Percentiles rank a stretch among this genome's conserved stretches.
These are phyloP conservation scores for Sandelia bainsii DNA, from an alignment of 2,797 vertebrate species.

Conservation along the genomic window DNA sequence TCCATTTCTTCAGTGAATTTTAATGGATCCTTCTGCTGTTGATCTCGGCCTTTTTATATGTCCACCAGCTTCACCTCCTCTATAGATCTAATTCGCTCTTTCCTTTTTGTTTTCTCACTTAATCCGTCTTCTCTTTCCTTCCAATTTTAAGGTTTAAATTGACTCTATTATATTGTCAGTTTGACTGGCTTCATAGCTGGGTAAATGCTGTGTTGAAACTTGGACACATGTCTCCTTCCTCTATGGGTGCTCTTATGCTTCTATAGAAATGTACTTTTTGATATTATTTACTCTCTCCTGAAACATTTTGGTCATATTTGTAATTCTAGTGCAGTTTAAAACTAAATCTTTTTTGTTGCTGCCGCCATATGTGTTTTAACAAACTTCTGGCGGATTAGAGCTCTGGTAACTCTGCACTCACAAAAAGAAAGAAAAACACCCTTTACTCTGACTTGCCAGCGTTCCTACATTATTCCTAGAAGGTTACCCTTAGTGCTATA, in stretches of 20 bases:
- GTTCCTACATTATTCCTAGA: not conserved
- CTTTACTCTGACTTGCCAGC: not conserved
- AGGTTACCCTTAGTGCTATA: not conserved
- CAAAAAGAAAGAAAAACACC: not conserved
- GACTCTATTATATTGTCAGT: not conserved
- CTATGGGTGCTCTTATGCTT: not conserved
- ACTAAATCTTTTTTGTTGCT: too few relatives aligned
- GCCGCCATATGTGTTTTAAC: not conserved
- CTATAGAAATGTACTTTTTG: not conserved
- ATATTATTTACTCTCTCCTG: not conserved
- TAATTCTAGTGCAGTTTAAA: not conserved
- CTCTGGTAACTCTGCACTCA: not conserved
- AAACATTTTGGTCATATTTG: not conserved
- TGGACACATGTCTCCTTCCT: not conserved
- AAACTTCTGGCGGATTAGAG: not conserved
- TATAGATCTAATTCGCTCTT: not conserved
- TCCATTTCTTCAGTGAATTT: constrained; percentile 1
- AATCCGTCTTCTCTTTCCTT: not conserved
- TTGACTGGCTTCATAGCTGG: not conserved
- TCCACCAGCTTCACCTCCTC: not conserved
- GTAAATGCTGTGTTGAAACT: constrained; percentile 5
- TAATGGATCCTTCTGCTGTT: not conserved
- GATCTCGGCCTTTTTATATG: not conserved
- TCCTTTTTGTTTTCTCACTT: not conserved
- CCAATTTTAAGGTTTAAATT: constrained; percentile 17